Evolutionary conservation across 1,140 invertebrate species (phyloP).

Genomic region (Asobara japonica): DNA sequence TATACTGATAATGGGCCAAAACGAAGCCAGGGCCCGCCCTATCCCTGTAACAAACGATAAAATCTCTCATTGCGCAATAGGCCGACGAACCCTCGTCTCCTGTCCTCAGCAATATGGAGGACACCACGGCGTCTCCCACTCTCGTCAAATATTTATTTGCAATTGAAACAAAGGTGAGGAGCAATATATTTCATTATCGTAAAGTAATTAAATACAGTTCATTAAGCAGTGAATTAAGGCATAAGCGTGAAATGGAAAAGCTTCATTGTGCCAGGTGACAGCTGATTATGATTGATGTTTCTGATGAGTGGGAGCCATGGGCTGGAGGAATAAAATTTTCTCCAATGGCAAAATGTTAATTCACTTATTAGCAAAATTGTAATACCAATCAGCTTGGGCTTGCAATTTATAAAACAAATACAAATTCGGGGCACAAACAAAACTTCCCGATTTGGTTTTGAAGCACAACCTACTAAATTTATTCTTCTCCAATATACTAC

Average conservation of each 20-base stretch:
- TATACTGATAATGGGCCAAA: slow-evolving; percentile 60
- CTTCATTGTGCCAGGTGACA: background rate
- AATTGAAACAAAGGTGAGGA: background rate
- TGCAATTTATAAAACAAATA: too few species aligned
- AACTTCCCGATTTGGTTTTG: too few species aligned
- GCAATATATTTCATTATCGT: background rate
- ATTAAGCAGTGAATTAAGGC: background rate
- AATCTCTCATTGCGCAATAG: slow-evolving; percentile 63
- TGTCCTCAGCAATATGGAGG: slow-evolving; percentile 54
- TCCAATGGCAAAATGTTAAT: too few species aligned
- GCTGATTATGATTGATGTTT: slow-evolving; percentile 50
- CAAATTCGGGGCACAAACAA: too few species aligned
- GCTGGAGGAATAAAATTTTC: too few species aligned
- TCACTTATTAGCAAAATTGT: too few species aligned
- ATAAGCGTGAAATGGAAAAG: background rate
- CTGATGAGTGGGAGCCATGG: too few species aligned
- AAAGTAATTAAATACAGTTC: background rate
- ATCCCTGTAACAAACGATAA: slow-evolving; percentile 61
- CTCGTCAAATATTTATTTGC: background rate
- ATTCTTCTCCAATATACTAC: too few species aligned
- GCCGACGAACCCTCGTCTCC: slow-evolving; percentile 52
- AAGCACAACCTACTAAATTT: too few species aligned
- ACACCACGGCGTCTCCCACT: slow-evolving; percentile 41
- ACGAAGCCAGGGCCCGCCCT: slow-evolving; percentile 57
- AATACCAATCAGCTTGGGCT: too few species aligned